Percentiles rank a stretch among this genome's conserved stretches.
Evolutionary conservation across 2,113 vertebrate genomes (phyloP).

Genomic region (Thinocorus orbignyianus): DNA sequence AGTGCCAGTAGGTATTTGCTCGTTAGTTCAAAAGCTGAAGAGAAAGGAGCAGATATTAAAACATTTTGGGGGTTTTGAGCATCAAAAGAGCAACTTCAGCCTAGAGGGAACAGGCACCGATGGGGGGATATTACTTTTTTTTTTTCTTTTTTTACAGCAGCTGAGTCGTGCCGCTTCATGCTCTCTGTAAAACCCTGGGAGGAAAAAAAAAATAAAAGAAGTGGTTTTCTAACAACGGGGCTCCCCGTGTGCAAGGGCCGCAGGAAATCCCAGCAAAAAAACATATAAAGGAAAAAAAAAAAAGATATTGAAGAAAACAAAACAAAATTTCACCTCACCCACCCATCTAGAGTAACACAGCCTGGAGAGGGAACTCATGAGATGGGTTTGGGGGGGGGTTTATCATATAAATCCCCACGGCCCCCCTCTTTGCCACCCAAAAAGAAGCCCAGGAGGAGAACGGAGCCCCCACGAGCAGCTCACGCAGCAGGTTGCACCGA

Average conservation of each 20-base stretch:
- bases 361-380: background rate
- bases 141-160: background rate
- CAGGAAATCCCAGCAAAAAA: background rate
- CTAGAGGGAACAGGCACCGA: background rate
- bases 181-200: background rate
- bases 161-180: background rate
- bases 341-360: background rate
- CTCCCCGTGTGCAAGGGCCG: background rate
- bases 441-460: background rate
- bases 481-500: fast-evolving
- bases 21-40: background rate
- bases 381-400: fast-evolving
- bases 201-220: background rate
- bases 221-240: background rate
- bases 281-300: too few species aligned
- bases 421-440: background rate
- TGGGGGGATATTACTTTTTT: too few species aligned
- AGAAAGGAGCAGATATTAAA: background rate
- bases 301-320: background rate
- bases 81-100: background rate
- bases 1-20: background rate
- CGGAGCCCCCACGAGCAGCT: fast-evolving
- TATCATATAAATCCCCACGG: background rate
- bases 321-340: background rate
- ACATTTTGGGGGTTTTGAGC: background rate